These are phyloP conservation scores for Ceratosolen fusciceps DNA, from an alignment of 1,140 invertebrate species.

Conservation along the genomic window DNA sequence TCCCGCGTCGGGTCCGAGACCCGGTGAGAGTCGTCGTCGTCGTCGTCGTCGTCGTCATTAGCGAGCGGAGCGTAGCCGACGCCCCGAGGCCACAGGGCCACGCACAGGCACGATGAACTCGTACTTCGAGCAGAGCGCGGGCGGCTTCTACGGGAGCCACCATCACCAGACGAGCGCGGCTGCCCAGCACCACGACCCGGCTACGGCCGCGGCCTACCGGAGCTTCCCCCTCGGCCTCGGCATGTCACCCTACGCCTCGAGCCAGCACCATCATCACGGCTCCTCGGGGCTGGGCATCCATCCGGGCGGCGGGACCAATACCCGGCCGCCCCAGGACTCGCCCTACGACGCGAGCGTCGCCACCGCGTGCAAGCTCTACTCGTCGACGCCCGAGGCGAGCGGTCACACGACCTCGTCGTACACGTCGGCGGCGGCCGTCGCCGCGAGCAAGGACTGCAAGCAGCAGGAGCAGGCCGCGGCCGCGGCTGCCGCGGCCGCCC, in stretches of 20 bases:
- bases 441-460: constrained; percentile 72
- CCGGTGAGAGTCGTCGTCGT: neutral
- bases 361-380: constrained; percentile 88
- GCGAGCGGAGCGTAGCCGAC: neutral
- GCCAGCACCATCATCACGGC: constrained; percentile 83
- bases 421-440: constrained; percentile 60
- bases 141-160: constrained; percentile 91
- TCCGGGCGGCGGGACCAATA: constrained; percentile 77
- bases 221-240: constrained; percentile 87
- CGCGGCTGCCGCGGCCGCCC: constrained; percentile 70
- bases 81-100: no score
- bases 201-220: constrained; percentile 80
- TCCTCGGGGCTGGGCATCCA: constrained; percentile 70
- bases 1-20: neutral
- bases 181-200: constrained; percentile 79
- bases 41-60: neutral
- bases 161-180: constrained; percentile 82
- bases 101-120: constrained; percentile 83
- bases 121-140: constrained; percentile 89
- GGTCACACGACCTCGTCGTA: constrained; percentile 75
- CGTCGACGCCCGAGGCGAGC: constrained; percentile 75
- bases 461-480: constrained; percentile 76
- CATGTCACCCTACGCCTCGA: constrained; percentile 85
- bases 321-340: constrained; percentile 86
- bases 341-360: constrained; percentile 91